phyloP scores from a whole-genome alignment of 2,797 vertebrate species.

The Siniperca scherzeri region DNA sequence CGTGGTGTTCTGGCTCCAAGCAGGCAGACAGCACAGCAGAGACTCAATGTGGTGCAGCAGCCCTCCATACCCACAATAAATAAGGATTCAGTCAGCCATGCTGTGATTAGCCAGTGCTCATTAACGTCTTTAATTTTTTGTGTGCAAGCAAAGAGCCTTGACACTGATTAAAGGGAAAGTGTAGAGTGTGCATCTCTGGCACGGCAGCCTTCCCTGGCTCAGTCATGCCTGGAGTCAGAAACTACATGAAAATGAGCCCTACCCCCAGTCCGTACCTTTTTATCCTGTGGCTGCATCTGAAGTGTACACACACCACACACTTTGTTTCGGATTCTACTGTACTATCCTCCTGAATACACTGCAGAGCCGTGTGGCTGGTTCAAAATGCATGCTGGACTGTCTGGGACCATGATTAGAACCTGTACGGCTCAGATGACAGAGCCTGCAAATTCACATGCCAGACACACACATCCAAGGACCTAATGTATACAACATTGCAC shows the following conservation, averaged over 20 bases:
- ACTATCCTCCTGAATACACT: constrained; percentile 21
- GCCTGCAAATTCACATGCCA: not conserved
- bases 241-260: constrained; percentile 57
- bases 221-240: constrained; percentile 68
- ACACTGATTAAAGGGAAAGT: constrained; percentile 76
- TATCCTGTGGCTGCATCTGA: constrained; percentile 46
- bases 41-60: constrained; percentile 44
- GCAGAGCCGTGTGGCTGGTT: constrained; percentile 11
- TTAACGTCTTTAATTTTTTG: constrained; percentile 69
- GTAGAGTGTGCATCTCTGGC: constrained; percentile 57
- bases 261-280: constrained; percentile 58
- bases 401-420: constrained; percentile 15
- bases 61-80: constrained; percentile 50
- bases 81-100: constrained; percentile 59
- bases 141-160: constrained; percentile 60
- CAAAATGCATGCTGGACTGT: constrained; percentile 15
- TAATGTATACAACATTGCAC: constrained; percentile 13
- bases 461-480: not conserved
- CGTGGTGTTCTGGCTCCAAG: constrained; percentile 48
- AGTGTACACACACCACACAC: constrained; percentile 47
- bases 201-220: constrained; percentile 51
- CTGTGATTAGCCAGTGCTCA: constrained; percentile 66
- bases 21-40: constrained; percentile 41
- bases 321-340: constrained; percentile 45
- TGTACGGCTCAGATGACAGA: not conserved